These are phyloP conservation scores for Acanthopleura granulata DNA, from an alignment of 2,888 invertebrate genomes.

Conservation along the genomic window DNA sequence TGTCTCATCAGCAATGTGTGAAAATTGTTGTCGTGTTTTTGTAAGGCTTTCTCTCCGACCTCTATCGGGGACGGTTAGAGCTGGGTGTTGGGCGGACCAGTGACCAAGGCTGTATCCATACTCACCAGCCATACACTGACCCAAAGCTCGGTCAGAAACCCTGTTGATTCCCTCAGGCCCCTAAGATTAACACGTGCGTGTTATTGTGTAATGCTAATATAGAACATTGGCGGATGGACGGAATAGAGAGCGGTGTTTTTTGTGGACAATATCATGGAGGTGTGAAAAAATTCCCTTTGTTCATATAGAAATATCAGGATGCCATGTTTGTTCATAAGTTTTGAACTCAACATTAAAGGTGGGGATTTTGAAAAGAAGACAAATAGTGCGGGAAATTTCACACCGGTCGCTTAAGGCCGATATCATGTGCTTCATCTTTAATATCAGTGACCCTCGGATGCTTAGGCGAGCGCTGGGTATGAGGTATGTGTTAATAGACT, in stretches of 20 bases:
- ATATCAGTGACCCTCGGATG: too few relatives aligned
- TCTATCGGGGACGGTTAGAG: not conserved
- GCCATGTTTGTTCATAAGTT: not conserved
- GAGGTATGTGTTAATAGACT: too few relatives aligned
- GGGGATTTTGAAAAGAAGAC: not conserved
- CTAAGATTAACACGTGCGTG: conserved; percentile 14
- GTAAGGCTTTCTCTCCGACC: not conserved
- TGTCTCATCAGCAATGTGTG: conserved; percentile 1
- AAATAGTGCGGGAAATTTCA: not conserved
- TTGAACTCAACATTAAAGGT: not conserved
- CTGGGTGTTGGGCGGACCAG: not conserved
- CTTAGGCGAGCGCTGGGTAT: too few relatives aligned
- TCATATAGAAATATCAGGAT: not conserved
- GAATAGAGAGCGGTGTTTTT: not conserved
- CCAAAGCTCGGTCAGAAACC: not conserved
- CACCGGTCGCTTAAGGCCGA: too few relatives aligned
- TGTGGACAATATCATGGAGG: not conserved
- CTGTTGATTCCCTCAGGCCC: not conserved
- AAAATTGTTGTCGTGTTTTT: conserved; percentile 11
- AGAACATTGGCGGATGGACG: not conserved
- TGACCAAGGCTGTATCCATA: not conserved
- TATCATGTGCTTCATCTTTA: too few relatives aligned
- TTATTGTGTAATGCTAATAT: conserved; percentile 17
- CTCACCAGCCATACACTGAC: not conserved
- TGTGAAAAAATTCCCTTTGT: not conserved